These are phyloP conservation scores for Echeneis naucrates DNA, from an alignment of 2,797 vertebrate genomes.

Conservation along the genomic window DNA sequence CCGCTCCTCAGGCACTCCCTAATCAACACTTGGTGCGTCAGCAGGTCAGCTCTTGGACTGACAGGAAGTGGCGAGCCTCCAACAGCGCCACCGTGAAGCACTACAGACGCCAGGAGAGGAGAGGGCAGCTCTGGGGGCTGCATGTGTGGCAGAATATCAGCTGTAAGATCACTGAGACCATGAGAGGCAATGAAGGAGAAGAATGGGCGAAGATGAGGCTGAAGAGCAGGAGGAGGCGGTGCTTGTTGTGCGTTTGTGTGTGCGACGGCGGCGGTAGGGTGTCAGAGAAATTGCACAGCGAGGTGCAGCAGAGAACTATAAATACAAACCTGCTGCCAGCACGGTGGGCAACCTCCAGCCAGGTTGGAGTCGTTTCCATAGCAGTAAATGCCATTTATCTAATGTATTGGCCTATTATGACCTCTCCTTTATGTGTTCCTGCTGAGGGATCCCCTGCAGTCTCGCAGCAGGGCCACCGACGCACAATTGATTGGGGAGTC, in stretches of 20 bases:
- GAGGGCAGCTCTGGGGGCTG: constrained; percentile 28
- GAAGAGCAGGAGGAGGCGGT: constrained; percentile 6
- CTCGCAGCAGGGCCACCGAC: constrained; percentile 68
- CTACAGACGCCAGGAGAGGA: constrained; percentile 14
- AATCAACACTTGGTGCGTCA: constrained; percentile 34
- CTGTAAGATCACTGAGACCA: constrained; percentile 51
- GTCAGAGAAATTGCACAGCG: constrained; percentile 63
- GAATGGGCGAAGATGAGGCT: constrained; percentile 27
- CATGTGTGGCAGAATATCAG: constrained; percentile 55
- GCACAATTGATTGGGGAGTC: constrained; percentile 79
- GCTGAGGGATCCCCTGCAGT: constrained; percentile 79
- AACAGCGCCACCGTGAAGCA: constrained; percentile 31
- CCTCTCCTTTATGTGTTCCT: constrained; percentile 75
- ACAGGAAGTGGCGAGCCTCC: constrained; percentile 51
- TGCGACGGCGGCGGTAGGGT: constrained; percentile 27
- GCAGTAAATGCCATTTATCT: constrained; percentile 83
- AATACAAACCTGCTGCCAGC: constrained; percentile 77
- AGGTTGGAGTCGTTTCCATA: constrained; percentile 81
- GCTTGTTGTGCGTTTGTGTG: constrained; percentile 1
- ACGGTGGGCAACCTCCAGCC: constrained; percentile 77
- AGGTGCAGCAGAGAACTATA: constrained; percentile 72
- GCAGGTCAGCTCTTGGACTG: constrained; percentile 35
- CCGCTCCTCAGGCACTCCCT: constrained; percentile 20
- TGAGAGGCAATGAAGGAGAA: constrained; percentile 48
- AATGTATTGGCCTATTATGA: constrained; percentile 80